phyloP scores from a whole-genome alignment of 2,888 invertebrate species.

The Esperia sulphurella region DNA sequence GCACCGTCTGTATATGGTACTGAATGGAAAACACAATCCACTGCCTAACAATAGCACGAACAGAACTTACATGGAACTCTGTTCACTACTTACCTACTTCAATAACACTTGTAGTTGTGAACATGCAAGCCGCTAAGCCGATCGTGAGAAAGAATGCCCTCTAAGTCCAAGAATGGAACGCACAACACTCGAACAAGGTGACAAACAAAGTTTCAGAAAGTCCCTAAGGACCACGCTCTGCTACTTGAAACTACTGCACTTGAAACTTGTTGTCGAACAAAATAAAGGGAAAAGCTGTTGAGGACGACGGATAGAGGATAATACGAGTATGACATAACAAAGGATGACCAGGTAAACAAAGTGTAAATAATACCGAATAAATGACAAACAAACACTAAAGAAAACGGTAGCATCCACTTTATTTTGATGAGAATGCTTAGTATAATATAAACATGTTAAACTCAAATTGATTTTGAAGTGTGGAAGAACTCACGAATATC shows the following conservation, averaged over 20 bases:
- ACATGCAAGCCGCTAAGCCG: slow-evolving; percentile 69
- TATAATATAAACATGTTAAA: too few relatives aligned
- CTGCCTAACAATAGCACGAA: slow-evolving; percentile 51
- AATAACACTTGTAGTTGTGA: slow-evolving; percentile 61
- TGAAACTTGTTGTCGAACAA: neutral
- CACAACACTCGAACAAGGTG: slow-evolving; percentile 53
- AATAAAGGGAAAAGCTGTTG: neutral
- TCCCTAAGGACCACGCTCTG: slow-evolving; percentile 37
- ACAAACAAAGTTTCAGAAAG: slow-evolving; percentile 51
- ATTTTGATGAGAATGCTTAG: too few relatives aligned
- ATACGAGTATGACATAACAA: neutral
- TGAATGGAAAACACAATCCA: slow-evolving; percentile 43
- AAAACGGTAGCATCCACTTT: too few relatives aligned
- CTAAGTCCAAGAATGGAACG: slow-evolving; percentile 60
- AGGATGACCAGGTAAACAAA: neutral
- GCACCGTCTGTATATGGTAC: slow-evolving; percentile 9
- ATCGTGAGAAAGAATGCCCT: slow-evolving; percentile 60
- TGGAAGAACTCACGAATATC: too few relatives aligned
- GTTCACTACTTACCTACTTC: slow-evolving; percentile 32
- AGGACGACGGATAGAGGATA: neutral
- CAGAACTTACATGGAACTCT: slow-evolving; percentile 46
- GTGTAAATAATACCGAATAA: neutral
- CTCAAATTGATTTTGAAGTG: too few relatives aligned
- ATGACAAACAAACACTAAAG: too few relatives aligned
- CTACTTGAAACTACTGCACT: slow-evolving; percentile 37